Conservation (phyloP, 2,113 vertebrate genomes). For the Syngnathus scovelli region DNA sequence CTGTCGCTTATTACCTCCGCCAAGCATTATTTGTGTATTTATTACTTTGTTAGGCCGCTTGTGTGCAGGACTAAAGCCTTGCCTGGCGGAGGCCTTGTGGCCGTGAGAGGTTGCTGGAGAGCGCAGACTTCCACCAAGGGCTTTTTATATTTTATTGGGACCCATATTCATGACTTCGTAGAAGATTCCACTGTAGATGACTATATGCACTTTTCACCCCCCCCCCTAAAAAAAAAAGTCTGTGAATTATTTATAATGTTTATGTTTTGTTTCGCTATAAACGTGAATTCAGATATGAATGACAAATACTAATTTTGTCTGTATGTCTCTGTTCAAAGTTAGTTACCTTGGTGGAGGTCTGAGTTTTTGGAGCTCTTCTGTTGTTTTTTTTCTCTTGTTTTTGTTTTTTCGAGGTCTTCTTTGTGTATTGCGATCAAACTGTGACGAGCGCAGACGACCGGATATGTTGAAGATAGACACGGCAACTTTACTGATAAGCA, state of each 20-base stretch:
- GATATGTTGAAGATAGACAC: slow-evolving; percentile 14
- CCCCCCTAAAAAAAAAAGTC: neutral
- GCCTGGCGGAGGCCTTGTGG: neutral
- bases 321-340: neutral
- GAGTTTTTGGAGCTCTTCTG: neutral
- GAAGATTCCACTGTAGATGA: no score
- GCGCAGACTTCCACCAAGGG: neutral
- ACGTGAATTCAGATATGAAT: neutral
- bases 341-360: neutral
- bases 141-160: neutral
- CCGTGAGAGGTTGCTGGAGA: neutral
- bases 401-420: slow-evolving; percentile 21
- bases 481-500: neutral
- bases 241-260: neutral
- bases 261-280: neutral
- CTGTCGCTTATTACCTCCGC: slow-evolving; percentile 42
- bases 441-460: slow-evolving; percentile 35
- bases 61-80: neutral
- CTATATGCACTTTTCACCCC: no score
- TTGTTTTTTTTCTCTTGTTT: slow-evolving; percentile 23
- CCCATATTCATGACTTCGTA: neutral
- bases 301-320: neutral
- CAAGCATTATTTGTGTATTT: neutral
- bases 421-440: slow-evolving; percentile 65
- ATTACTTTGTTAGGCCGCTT: neutral